Conservation (phyloP, 2,797 vertebrate species). For the Choloepus didactylus region DNA sequence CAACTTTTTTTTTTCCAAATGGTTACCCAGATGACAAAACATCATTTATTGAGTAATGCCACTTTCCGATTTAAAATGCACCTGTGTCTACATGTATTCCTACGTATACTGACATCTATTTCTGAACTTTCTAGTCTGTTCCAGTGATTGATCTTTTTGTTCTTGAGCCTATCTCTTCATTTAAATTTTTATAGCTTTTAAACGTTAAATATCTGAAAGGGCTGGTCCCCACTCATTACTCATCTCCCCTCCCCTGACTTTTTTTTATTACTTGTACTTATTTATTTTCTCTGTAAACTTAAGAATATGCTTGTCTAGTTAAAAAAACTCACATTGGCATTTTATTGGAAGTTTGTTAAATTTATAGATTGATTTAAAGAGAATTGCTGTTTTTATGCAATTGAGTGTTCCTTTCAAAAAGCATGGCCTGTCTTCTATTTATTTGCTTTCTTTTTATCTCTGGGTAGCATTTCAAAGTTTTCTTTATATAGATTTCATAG, state of each 20-base stretch:
- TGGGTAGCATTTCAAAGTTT: constrained; percentile 38
- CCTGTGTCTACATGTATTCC: neutral
- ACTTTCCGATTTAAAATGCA: constrained; percentile 27
- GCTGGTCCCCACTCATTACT: neutral
- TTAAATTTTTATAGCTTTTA: constrained; percentile 62
- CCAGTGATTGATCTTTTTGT: neutral
- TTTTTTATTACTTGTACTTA: constrained; percentile 4
- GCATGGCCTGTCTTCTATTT: neutral
- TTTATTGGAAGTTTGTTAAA: constrained; percentile 56
- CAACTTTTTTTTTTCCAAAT: constrained; percentile 58
- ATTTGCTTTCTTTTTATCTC: constrained; percentile 26
- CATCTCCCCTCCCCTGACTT: neutral
- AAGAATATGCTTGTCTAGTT: constrained; percentile 22
- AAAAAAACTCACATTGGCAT: constrained; percentile 31
- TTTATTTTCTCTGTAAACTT: constrained; percentile 60
- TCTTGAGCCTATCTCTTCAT: neutral
- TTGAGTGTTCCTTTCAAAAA: constrained; percentile 24
- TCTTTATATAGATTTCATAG: neutral
- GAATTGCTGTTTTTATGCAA: constrained; percentile 17
- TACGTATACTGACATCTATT: neutral
- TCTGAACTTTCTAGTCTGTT: neutral
- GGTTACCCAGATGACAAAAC: neutral
- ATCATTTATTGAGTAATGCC: neutral
- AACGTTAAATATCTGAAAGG: neutral
- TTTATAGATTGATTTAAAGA: constrained; percentile 64